Conservation (phyloP, 2,888 invertebrate genomes). For the Sinotaia quadrata region DNA sequence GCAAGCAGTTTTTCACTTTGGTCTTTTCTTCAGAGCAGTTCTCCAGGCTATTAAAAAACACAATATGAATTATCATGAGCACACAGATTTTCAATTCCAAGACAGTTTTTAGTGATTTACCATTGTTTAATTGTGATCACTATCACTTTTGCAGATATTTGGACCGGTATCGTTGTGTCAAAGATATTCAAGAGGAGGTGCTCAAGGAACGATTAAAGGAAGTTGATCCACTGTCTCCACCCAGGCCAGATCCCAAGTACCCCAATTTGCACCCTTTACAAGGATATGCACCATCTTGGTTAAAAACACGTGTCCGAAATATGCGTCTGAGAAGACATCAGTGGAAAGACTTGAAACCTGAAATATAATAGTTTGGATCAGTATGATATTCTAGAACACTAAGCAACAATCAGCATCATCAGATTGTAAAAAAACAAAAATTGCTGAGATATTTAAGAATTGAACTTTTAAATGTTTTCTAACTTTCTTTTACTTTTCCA, state of each 20-base stretch:
- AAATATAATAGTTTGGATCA: not conserved
- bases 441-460: no score
- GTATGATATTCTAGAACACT: no score
- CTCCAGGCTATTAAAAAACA: no score
- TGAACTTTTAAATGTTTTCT: no score
- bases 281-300: constrained; percentile 60
- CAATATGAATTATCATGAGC: no score
- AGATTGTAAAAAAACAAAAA: no score
- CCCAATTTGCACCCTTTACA: constrained; percentile 42
- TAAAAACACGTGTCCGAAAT: constrained; percentile 46
- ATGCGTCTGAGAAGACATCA: constrained; percentile 46
- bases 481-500: no score
- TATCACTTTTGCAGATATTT: constrained; percentile 78
- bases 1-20: no score
- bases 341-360: constrained; percentile 46
- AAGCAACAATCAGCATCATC: no score
- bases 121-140: not conserved
- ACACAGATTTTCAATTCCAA: no score
- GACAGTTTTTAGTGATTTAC: no score
- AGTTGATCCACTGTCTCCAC: constrained; percentile 83
- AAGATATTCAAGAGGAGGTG: constrained; percentile 91
- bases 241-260: constrained; percentile 52
- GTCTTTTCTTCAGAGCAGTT: no score
- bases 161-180: constrained; percentile 93
- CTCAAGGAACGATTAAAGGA: constrained; percentile 84